phyloP scores from a whole-genome alignment of 2,113 vertebrate genomes.

The Percina caprodes region DNA sequence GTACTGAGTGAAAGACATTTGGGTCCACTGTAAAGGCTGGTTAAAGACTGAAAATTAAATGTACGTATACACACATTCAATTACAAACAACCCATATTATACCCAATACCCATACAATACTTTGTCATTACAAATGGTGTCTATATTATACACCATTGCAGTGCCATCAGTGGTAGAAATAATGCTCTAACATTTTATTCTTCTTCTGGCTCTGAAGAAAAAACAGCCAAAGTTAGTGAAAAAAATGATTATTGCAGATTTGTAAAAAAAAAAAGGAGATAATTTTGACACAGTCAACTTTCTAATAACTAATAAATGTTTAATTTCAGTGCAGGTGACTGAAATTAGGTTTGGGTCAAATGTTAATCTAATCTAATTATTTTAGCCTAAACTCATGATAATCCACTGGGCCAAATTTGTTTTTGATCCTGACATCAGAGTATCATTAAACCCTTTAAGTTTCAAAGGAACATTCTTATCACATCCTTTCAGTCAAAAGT shows the following conservation, averaged over 20 bases:
- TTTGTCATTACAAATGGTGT: slow-evolving; percentile 25
- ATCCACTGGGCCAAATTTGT: background rate
- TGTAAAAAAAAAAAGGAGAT: background rate
- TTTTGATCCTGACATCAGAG: slow-evolving; percentile 2
- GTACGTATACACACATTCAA: slow-evolving; percentile 9
- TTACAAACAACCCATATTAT: slow-evolving; percentile 15
- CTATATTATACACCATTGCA: background rate
- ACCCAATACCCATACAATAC: too few relatives aligned
- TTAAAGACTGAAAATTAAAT: slow-evolving; percentile 22
- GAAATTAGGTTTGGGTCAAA: background rate
- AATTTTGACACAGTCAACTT: background rate
- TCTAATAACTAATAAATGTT: background rate
- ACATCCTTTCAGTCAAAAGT: background rate
- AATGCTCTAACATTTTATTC: background rate
- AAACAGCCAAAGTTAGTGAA: background rate
- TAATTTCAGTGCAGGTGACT: background rate
- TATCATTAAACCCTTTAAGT: background rate
- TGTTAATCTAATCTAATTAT: background rate
- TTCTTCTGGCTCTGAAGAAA: background rate
- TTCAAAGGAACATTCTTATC: background rate
- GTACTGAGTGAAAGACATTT: slow-evolving; percentile 34
- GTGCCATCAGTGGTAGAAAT: background rate
- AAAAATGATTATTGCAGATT: background rate
- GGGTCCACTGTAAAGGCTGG: slow-evolving; percentile 12
- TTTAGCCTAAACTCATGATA: background rate